A percentile compares a stretch with the other conserved stretches of the same genome.
Conservation (phyloP, 2,888 invertebrate genomes). For the Heliothis peltigera region DNA sequence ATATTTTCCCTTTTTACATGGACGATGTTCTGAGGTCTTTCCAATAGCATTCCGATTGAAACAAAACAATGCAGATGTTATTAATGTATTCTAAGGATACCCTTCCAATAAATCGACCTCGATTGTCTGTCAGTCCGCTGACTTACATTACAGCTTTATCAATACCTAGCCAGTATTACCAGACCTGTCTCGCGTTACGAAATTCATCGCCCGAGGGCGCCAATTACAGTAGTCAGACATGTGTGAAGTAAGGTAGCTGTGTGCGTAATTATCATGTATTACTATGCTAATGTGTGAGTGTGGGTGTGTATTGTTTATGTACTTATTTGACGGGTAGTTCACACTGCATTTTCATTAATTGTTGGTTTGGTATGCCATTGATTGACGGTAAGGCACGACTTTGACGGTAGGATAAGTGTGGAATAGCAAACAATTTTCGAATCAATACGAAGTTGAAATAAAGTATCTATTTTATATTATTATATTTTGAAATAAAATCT, state of each 20-base stretch:
- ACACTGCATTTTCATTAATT: constrained; percentile 20
- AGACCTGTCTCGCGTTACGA: constrained; percentile 18
- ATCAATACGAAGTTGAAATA: no score
- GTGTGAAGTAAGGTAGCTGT: constrained; percentile 47
- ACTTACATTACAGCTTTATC: constrained; percentile 51
- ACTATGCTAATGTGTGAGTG: constrained; percentile 43
- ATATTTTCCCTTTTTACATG: not conserved
- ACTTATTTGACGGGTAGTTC: constrained; percentile 42
- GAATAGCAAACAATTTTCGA: no score
- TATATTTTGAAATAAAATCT: no score
- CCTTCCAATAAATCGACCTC: constrained; percentile 65
- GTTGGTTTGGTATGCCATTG: constrained; percentile 11
- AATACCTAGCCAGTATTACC: constrained; percentile 40
- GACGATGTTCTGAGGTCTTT: constrained; percentile 16
- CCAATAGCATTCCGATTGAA: constrained; percentile 36
- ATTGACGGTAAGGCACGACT: not conserved
- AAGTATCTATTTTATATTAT: no score
- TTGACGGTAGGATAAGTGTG: no score
- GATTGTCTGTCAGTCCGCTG: constrained; percentile 71
- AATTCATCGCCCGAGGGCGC: constrained; percentile 12
- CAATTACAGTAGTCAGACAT: constrained; percentile 25
- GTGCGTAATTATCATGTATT: constrained; percentile 57
- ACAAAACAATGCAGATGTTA: constrained; percentile 52
- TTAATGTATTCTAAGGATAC: constrained; percentile 53
- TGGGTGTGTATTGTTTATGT: constrained; percentile 49